Evolutionary conservation across 2,113 vertebrate species (phyloP).

Genomic region (Mesitornis unicolor): DNA sequence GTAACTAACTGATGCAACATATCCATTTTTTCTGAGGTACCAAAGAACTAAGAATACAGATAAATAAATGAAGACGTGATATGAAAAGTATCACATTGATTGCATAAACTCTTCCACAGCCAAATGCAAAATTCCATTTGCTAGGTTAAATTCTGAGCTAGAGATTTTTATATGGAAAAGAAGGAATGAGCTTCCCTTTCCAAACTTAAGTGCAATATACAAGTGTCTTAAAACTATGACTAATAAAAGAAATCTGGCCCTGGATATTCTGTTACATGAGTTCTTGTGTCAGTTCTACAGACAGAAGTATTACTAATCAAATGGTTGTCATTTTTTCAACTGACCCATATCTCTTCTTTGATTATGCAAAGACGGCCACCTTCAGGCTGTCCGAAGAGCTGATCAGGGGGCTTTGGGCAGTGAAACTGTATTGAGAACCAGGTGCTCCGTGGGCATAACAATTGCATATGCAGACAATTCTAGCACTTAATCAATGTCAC

Average conservation of each 20-base stretch:
- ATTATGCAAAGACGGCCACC: background rate
- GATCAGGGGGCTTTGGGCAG: background rate
- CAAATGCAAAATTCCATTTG: background rate
- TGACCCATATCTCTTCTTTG: background rate
- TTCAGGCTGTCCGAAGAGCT: background rate
- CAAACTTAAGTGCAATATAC: background rate
- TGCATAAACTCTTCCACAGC: background rate
- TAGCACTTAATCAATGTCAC: background rate
- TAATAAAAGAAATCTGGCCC: background rate
- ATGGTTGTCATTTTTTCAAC: background rate
- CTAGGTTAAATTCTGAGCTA: background rate
- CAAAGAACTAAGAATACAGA: background rate
- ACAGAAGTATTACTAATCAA: background rate
- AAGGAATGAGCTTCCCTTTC: background rate
- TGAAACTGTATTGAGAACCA: background rate
- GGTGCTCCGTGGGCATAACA: background rate
- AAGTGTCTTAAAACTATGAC: background rate
- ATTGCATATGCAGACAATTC: background rate
- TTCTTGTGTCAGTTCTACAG: background rate
- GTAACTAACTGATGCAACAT: too few relatives aligned
- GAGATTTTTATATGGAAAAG: background rate
- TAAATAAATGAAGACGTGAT: background rate
- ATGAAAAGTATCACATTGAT: background rate
- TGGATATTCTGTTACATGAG: background rate
- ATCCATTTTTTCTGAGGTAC: background rate